phyloP scores from a whole-genome alignment of 2,888 invertebrate species.

The Macrophya alboannulata region DNA sequence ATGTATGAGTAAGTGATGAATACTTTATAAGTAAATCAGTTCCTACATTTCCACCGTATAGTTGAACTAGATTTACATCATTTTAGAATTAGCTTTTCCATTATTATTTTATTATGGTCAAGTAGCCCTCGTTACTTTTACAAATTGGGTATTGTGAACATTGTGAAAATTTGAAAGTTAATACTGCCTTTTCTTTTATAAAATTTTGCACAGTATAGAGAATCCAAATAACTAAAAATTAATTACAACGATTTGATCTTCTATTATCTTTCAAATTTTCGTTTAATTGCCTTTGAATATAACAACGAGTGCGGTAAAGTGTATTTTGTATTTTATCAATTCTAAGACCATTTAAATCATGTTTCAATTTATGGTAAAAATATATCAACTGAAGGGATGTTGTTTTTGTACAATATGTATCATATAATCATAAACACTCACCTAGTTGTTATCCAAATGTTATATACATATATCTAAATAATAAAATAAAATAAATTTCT shows the following conservation, averaged over 20 bases:
- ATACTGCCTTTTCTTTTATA: not conserved
- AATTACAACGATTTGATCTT: not conserved
- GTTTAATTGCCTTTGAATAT: not conserved
- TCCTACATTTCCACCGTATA: slow-evolving; percentile 44
- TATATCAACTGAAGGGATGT: slow-evolving; percentile 66
- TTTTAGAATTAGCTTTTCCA: slow-evolving; percentile 21
- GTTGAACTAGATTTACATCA: slow-evolving; percentile 39
- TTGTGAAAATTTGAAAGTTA: not conserved
- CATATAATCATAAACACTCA: slow-evolving; percentile 67
- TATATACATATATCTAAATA: slow-evolving; percentile 66
- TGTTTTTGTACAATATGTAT: slow-evolving; percentile 75
- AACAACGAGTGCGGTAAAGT: slow-evolving; percentile 1
- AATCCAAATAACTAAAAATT: not conserved
- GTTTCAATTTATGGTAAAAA: slow-evolving; percentile 34
- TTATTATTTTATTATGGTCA: not conserved
- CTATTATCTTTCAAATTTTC: not conserved
- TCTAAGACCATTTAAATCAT: slow-evolving; percentile 14
- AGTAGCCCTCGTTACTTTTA: not conserved
- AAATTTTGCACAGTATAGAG: not conserved
- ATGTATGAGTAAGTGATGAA: slow-evolving; percentile 60
- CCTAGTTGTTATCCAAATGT: slow-evolving; percentile 68
- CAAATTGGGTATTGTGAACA: not conserved
- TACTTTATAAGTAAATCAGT: slow-evolving; percentile 66
- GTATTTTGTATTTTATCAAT: not conserved
- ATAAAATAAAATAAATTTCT: slow-evolving; percentile 57